Base-by-base conservation (phyloP, 2,888 invertebrate species). In the Lepidochrysops patricia region DNA sequence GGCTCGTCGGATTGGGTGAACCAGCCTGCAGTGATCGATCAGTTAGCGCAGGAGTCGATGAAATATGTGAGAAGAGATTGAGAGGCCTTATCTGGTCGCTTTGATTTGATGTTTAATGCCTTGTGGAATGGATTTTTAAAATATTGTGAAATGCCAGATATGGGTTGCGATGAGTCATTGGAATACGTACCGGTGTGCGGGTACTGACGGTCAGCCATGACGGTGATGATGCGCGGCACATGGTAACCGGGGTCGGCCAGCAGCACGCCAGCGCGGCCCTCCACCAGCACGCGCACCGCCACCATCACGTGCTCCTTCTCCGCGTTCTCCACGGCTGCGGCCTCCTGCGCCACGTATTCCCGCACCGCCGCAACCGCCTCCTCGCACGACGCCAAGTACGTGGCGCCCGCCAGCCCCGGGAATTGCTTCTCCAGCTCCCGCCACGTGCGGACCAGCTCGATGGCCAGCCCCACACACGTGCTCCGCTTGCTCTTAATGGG, bases 231-330 rank as follows among this genome's bases (percentile, higher is more conserved):
- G 63, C 96, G 90, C 48, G 95, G 94, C 63, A 97, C 94, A 80
- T 97, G 97, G 83, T 97, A 97, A 15, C 97, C 97, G 0, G 97
- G 96, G 89, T 97, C 97, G 43, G 97, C 92, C 23, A 97, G 91
- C 84, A 97, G 84, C 57, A 95, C 89, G 29, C 97, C 97, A 0
- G 88, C 82, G 37, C 97, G 91, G 29, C 93, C 95, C 57, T 91
- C 93, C 61, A 97, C 92, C 67, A 91, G 83, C 63, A 96, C 90
- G 69, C 92, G 93, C 75, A 96, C 90, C 63, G 94, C 94, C 62
- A 95, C 93, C 83, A 97, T 91, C 49, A 96, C 95, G 80, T 97
- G 97, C 79, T 97, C 97, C 82, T 97, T 97, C 81, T 96, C 96
- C 13, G 95, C 92, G 57, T 90, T 91, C 37, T 92, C 90, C 66